Evolutionary conservation across 2,888 invertebrate genomes (phyloP), one percentile per base, ranked within the genome.

Genomic region (Lasioglossum pauxillum): DNA sequence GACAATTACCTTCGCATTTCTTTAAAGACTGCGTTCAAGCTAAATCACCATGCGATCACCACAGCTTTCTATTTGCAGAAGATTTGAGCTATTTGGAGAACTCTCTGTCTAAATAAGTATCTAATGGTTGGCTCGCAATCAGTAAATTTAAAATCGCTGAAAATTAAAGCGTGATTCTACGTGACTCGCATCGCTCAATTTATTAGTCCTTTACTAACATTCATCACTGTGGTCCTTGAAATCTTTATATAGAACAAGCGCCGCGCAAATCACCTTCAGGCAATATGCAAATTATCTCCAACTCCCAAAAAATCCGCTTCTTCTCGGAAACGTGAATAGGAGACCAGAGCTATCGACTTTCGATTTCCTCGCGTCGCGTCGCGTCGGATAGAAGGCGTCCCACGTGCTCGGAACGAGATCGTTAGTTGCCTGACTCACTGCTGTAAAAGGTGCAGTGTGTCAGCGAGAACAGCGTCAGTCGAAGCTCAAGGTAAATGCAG

Each of bases 361-460:
- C 23, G 46, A 75, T 57, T 60, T 35, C 46, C 14, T 31, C 53
- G 35, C 1, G 31, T 31, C 53, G 35, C 1, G 31, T 31, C 53
- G 35, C 1, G 31, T 44, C 8, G 44, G 1, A 12, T 19, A 19
- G 46, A 31, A 46, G 23, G 49, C 27, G n/a, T 5, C 1, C 60
- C 60, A 60, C 60, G 27, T 27, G 60, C 60, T 35, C 31, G 19
- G 3, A 35, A 31, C 35, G 16, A 19, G 35, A 31, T 23, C 4
- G 64, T 60, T 16, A 5, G 41, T 41, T 53, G 23, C 53, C 53
- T 27, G 69, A 53, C 23, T 31, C 67, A 67, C 53, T 67, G 41
- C 19, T 16, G 64, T 7, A 67, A 67, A 35, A 67, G 64, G 64
- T 35, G 64, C 35, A 67, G 64, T 67, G 64, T 67, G 64, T 67